phyloP scores from a whole-genome alignment of 64 coral and sea anemone species.

The Astreopora myriophthalma region DNA sequence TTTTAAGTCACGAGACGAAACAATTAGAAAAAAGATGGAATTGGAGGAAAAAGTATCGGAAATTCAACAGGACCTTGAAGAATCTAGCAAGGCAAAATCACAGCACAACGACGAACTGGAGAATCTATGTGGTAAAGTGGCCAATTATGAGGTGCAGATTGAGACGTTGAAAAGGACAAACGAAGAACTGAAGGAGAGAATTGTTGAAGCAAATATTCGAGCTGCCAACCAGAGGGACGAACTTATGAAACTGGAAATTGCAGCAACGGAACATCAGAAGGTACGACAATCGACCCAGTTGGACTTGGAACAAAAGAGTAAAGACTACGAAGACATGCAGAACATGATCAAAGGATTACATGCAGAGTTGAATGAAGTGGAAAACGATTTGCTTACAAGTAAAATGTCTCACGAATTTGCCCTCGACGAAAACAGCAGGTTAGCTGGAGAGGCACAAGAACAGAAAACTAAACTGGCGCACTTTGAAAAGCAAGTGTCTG shows the following conservation, averaged over 20 bases:
- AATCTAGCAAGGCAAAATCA: neutral
- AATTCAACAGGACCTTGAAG: conserved; percentile 20
- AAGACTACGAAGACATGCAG: neutral
- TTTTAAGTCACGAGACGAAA: neutral
- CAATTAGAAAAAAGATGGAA: neutral
- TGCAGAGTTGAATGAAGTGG: conserved; percentile 18
- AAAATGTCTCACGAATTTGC: conserved; percentile 29
- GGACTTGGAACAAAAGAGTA: neutral
- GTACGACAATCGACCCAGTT: neutral
- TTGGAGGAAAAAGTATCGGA: conserved; percentile 12
- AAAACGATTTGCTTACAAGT: conserved; percentile 30
- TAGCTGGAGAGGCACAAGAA: conserved; percentile 5
- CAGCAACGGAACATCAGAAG: neutral
- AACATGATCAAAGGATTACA: neutral
- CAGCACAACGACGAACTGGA: neutral
- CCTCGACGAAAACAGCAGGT: conserved; percentile 23
- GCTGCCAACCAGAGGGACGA: conserved; percentile 7
- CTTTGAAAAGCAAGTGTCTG: neutral
- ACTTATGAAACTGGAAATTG: conserved; percentile 29
- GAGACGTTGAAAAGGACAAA: neutral
- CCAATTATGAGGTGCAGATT: conserved; percentile 29
- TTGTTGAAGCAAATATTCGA: conserved; percentile 20
- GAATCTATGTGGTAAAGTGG: neutral
- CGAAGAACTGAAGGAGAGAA: conserved; percentile 12
- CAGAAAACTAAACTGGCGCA: conserved; percentile 5